Percentiles rank a stretch among this genome's conserved stretches.
Conservation (phyloP, 2,888 invertebrate genomes). For the Ditula angustiorana region DNA sequence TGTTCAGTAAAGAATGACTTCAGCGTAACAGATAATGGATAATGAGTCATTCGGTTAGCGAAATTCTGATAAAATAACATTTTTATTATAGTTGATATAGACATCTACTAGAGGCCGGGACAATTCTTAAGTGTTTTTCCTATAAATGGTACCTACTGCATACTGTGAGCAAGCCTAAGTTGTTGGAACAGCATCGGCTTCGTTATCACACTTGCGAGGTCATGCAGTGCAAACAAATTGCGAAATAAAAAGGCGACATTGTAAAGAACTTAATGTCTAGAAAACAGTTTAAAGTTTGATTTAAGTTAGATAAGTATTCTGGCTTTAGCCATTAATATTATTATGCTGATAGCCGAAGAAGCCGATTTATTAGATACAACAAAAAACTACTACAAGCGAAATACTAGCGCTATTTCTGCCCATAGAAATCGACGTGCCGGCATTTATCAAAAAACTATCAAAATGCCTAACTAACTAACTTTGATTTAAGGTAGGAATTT, state of each 20-base stretch:
- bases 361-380: too few species aligned
- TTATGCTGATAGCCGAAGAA: too few species aligned
- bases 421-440: too few species aligned
- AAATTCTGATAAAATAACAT: slow-evolving; percentile 64
- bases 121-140: too few species aligned
- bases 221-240: slow-evolving; percentile 37
- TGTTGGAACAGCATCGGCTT: slow-evolving; percentile 47
- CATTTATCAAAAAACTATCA: too few species aligned
- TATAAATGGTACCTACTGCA: too few species aligned
- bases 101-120: not conserved
- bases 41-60: slow-evolving; percentile 60
- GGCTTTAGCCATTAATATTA: too few species aligned
- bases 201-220: slow-evolving; percentile 53
- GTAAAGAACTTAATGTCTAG: not conserved
- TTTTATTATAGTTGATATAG: slow-evolving; percentile 52
- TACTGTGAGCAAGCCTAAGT: not conserved
- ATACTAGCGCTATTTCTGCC: too few species aligned
- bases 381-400: too few species aligned
- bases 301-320: too few species aligned
- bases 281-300: not conserved
- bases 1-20: slow-evolving; percentile 47
- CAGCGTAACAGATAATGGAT: slow-evolving; percentile 55
- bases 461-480: too few species aligned
- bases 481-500: too few species aligned
- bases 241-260: slow-evolving; percentile 1